Conservation (phyloP, 2,888 invertebrate genomes). For the Campoplex nolae region DNA sequence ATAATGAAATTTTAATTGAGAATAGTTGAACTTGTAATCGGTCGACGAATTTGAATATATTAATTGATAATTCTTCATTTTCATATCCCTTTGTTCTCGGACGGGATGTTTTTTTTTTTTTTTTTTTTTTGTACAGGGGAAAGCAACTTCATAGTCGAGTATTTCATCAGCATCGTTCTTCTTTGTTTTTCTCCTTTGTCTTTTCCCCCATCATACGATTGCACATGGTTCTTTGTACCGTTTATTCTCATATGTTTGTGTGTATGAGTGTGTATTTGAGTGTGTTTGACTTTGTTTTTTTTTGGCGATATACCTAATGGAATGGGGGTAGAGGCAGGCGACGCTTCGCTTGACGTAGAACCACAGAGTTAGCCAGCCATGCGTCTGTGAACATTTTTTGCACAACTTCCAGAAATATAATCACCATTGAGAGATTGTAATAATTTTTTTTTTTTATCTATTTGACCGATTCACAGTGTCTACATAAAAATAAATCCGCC, state of each 20-base stretch:
- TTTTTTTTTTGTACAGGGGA: slow-evolving; percentile 3
- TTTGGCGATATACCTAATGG: slow-evolving; percentile 83
- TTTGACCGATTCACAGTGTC: neutral
- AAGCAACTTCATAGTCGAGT: slow-evolving; percentile 30
- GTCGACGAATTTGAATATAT: slow-evolving; percentile 3
- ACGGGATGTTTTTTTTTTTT: slow-evolving; percentile 19
- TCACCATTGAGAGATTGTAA: slow-evolving; percentile 52
- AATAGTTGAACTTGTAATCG: neutral
- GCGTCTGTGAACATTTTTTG: slow-evolving; percentile 84
- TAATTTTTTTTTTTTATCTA: neutral
- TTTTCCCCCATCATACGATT: slow-evolving; percentile 45
- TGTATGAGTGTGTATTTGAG: slow-evolving; percentile 14
- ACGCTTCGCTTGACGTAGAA: slow-evolving; percentile 84
- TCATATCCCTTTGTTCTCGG: slow-evolving; percentile 57
- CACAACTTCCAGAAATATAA: slow-evolving; percentile 79
- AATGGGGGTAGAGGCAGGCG: slow-evolving; percentile 84
- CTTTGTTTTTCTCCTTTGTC: slow-evolving; percentile 36
- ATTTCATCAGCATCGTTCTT: slow-evolving; percentile 50
- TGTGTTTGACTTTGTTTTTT: slow-evolving; percentile 65
- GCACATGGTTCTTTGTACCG: slow-evolving; percentile 57
- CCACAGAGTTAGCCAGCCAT: slow-evolving; percentile 85
- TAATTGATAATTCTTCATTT: slow-evolving; percentile 31
- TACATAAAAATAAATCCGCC: neutral
- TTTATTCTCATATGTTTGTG: slow-evolving; percentile 66
- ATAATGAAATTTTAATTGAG: neutral